Evolutionary conservation across 2,888 invertebrate genomes (phyloP).

Genomic region (Hedychridium roseum): DNA sequence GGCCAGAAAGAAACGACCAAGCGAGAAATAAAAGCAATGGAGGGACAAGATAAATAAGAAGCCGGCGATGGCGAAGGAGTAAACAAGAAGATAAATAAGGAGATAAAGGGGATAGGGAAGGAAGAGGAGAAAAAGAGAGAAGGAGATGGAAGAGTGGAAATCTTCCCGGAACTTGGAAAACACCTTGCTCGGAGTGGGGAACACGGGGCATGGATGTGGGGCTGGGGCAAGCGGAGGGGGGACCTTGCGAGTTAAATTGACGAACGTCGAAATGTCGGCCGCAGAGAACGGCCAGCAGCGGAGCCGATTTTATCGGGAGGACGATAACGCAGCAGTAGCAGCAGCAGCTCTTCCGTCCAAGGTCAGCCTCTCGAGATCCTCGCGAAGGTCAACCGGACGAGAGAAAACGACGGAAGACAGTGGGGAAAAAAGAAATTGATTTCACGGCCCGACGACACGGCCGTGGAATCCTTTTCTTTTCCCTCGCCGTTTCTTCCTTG

Average conservation of each 20-base stretch:
- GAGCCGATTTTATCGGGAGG: conserved; percentile 23
- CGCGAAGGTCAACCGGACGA: conserved; percentile 26
- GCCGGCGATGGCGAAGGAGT: conserved; percentile 4
- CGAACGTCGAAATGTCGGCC: conserved; percentile 9
- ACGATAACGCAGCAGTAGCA: no score
- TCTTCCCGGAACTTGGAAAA: no score
- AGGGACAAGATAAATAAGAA: no score
- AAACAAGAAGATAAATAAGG: conserved; percentile 6
- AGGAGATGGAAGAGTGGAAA: conserved; percentile 18
- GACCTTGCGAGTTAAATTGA: no score
- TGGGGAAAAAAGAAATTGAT: conserved; percentile 14
- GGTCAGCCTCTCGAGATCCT: conserved; percentile 24
- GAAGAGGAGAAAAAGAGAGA: conserved; percentile 1
- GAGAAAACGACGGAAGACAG: conserved; percentile 7
- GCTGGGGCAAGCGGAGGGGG: no score
- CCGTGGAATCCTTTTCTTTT: no score
- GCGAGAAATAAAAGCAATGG: conserved; percentile 2
- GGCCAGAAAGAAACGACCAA: neutral
- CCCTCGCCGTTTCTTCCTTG: no score
- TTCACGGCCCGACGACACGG: conserved; percentile 12
- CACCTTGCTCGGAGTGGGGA: no score
- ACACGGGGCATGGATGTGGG: no score
- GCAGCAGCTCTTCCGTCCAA: conserved; percentile 33
- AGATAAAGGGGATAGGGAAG: conserved; percentile 4
- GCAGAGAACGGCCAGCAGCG: conserved; percentile 12